Percentiles rank a stretch among this genome's conserved stretches.
These are phyloP conservation scores for Romanogobio albipinnatus DNA, from an alignment of 2,113 vertebrate species.

Conservation along the genomic window DNA sequence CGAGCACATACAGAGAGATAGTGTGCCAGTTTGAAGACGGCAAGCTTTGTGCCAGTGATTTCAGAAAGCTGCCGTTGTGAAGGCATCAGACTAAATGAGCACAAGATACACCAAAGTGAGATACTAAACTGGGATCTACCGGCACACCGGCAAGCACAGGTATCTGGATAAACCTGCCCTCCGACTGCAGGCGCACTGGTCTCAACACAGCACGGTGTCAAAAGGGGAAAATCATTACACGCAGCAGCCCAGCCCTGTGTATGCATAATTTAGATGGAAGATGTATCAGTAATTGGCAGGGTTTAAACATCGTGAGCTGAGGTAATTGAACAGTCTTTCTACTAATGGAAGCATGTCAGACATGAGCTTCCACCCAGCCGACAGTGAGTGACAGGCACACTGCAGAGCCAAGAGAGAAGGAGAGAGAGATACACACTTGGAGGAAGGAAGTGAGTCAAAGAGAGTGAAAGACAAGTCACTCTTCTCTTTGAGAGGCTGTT, in stretches of 20 bases:
- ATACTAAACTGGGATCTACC: constrained; percentile 17
- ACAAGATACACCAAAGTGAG: constrained; percentile 23
- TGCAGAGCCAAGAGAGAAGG: constrained; percentile 47
- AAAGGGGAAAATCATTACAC: constrained; percentile 72
- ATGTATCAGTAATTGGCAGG: constrained; percentile 81
- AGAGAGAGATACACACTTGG: constrained; percentile 21
- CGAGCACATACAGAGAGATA: constrained; percentile 55
- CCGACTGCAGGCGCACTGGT: constrained; percentile 54
- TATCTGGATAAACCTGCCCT: constrained; percentile 20
- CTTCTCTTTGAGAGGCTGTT: constrained; percentile 66
- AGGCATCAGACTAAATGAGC: constrained; percentile 42
- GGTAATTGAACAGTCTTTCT: constrained; percentile 81
- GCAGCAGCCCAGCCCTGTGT: constrained; percentile 71
- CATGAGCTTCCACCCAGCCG: constrained; percentile 73
- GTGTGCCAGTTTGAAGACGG: constrained; percentile 54
- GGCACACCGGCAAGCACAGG: background rate
- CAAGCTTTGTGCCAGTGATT: constrained; percentile 50
- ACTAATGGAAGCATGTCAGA: constrained; percentile 82
- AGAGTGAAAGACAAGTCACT: constrained; percentile 60
- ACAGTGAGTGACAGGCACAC: constrained; percentile 65
- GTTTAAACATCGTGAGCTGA: constrained; percentile 80
- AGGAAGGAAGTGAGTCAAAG: constrained; percentile 40
- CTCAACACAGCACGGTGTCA: constrained; percentile 67
- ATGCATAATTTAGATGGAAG: constrained; percentile 79
- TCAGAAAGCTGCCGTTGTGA: constrained; percentile 47